phyloP scores from a whole-genome alignment of 2,888 invertebrate species.

The Chymomyza amoena region DNA sequence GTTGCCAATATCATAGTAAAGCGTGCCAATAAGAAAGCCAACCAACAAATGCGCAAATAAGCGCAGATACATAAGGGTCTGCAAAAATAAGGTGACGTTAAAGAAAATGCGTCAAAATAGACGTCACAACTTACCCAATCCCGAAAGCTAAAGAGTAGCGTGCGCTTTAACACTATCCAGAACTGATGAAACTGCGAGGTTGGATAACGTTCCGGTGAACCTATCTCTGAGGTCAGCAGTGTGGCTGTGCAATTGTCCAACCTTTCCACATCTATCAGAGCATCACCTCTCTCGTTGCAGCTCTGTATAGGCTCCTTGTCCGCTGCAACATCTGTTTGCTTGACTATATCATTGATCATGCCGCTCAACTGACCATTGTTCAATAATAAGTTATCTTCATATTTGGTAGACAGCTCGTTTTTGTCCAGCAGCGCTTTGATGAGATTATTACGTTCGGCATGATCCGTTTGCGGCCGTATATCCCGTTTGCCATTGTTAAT shows the following conservation, averaged over 20 bases:
- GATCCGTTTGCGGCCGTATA: constrained; percentile 86
- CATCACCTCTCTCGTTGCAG: constrained; percentile 75
- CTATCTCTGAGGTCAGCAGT: constrained; percentile 83
- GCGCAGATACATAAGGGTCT: constrained; percentile 97
- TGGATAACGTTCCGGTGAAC: constrained; percentile 87
- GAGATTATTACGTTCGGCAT: constrained; percentile 81
- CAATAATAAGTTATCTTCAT: constrained; percentile 73
- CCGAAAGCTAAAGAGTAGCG: constrained; percentile 90
- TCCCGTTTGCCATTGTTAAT: constrained; percentile 91
- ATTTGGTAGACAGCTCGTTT: constrained; percentile 79
- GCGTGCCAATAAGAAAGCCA: constrained; percentile 94
- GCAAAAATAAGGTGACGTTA: not conserved
- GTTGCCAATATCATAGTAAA: constrained; percentile 97
- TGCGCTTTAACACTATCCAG: constrained; percentile 91
- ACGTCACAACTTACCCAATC: constrained; percentile 87
- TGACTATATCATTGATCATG: constrained; percentile 83
- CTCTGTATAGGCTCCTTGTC: constrained; percentile 42
- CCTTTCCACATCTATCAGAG: constrained; percentile 81
- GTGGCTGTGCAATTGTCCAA: constrained; percentile 85
- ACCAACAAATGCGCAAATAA: constrained; percentile 96
- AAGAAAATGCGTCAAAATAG: not conserved
- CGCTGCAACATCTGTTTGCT: constrained; percentile 55
- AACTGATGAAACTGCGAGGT: constrained; percentile 91
- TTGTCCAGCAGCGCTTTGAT: constrained; percentile 82
- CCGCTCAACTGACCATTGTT: constrained; percentile 79